phyloP scores from a whole-genome alignment of 2,888 invertebrate species.

The Epinotia bilunana region DNA sequence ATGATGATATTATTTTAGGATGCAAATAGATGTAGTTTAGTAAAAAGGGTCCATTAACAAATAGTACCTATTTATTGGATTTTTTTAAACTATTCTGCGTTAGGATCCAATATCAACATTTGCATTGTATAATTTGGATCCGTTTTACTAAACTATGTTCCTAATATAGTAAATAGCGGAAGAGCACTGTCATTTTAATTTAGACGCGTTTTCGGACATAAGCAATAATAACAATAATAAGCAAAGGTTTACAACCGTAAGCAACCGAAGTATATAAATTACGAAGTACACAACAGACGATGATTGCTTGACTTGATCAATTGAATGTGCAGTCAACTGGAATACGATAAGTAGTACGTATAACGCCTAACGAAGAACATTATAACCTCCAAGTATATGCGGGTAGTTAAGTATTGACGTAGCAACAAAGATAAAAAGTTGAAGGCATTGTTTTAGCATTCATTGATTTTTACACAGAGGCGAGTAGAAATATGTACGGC shows the following conservation, averaged over 20 bases:
- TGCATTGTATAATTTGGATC: background rate
- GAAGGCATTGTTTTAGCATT: background rate
- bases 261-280: conserved; percentile 59
- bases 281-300: conserved; percentile 46
- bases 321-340: conserved; percentile 8
- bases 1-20: background rate
- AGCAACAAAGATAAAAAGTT: background rate
- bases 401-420: background rate
- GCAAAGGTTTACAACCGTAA: conserved; percentile 75
- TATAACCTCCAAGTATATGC: background rate
- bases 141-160: background rate
- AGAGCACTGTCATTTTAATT: conserved; percentile 1
- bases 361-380: background rate
- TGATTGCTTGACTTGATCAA: conserved; percentile 29
- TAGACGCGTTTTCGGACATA: conserved; percentile 29
- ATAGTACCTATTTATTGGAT: too few relatives aligned
- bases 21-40: background rate
- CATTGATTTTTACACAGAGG: too few relatives aligned
- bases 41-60: background rate
- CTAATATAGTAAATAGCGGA: background rate
- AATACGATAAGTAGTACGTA: background rate
- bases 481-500: too few relatives aligned
- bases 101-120: background rate
- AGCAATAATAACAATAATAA: conserved; percentile 45
- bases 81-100: too few relatives aligned